Conservation (phyloP, 2,113 vertebrate species). For the Martes martes region DNA sequence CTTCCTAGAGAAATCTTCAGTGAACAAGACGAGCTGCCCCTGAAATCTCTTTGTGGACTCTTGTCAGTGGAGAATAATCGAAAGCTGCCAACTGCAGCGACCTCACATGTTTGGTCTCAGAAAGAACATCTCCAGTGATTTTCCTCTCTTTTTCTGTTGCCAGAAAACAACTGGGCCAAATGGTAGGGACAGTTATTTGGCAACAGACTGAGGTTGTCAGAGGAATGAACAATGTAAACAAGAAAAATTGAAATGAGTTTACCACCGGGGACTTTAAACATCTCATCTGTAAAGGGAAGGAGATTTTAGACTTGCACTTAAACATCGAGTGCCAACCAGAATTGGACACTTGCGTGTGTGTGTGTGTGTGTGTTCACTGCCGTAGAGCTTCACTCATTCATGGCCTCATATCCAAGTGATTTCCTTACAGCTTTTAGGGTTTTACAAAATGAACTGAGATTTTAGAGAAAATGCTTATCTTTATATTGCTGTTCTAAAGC, state of each 20-base stretch:
- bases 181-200: slow-evolving; percentile 24
- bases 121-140: neutral
- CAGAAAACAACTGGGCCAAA: slow-evolving; percentile 33
- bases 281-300: neutral
- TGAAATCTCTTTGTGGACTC: neutral
- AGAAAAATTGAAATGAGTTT: slow-evolving; percentile 46
- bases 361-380: neutral
- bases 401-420: neutral
- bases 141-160: slow-evolving; percentile 25
- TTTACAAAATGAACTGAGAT: neutral
- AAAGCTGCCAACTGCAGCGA: neutral
- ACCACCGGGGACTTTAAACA: slow-evolving; percentile 11
- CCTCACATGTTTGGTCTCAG: neutral
- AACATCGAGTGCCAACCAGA: neutral
- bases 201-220: slow-evolving; percentile 3
- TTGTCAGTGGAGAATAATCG: neutral
- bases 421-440: neutral
- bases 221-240: slow-evolving; percentile 14
- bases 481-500: neutral
- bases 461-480: neutral
- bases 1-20: neutral
- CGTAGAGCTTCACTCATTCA: neutral
- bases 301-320: neutral
- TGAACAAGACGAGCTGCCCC: neutral
- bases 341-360: neutral